Conservation (phyloP, 2,888 invertebrate species). For the Glyphotaelius pellucidus region DNA sequence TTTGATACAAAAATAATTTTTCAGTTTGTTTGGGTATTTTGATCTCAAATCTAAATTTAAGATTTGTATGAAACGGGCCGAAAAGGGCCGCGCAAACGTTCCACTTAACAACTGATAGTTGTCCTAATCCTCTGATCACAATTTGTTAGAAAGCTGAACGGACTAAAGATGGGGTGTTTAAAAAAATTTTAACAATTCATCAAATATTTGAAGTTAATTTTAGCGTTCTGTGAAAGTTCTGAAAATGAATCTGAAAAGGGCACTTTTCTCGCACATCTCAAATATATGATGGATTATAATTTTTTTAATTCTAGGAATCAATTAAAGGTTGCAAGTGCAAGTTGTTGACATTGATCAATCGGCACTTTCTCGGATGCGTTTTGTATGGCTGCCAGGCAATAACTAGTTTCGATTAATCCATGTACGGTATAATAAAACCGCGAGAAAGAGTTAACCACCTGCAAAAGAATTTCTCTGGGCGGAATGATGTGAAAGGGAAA, state of each 20-base stretch:
- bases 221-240: no score
- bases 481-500: constrained; percentile 36
- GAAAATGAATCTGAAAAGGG: background rate
- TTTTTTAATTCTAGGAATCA: background rate
- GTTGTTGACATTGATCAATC: background rate
- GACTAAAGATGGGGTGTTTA: no score
- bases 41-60: no score
- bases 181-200: no score
- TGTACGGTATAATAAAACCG: background rate
- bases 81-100: no score
- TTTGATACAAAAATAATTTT: no score
- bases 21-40: no score
- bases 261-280: background rate
- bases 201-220: no score
- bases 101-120: no score
- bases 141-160: no score
- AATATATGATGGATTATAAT: background rate
- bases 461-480: constrained; percentile 27
- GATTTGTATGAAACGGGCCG: no score
- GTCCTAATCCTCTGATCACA: no score
- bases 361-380: constrained; percentile 20
- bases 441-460: constrained; percentile 4
- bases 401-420: background rate
- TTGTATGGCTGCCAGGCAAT: background rate
- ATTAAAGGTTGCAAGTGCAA: background rate